A percentile compares a stretch with the other conserved stretches of the same genome.
phyloP scores from a whole-genome alignment of 2,797 vertebrate species.

The Euphonia xanthogaster region DNA sequence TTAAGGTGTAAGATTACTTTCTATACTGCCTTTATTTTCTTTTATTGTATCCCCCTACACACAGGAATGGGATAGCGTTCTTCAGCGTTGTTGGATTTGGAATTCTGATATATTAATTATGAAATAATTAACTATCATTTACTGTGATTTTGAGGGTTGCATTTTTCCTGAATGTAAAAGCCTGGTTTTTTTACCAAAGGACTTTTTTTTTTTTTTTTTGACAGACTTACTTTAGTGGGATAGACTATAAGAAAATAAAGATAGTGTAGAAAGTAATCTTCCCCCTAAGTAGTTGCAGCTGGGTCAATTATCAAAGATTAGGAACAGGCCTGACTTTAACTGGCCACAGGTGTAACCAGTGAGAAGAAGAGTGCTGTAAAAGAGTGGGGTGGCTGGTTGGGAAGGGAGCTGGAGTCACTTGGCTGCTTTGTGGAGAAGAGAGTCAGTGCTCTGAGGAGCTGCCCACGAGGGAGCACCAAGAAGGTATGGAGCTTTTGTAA shows the following conservation, averaged over 20 bases:
- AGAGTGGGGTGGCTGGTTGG: no score
- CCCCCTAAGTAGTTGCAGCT: no score
- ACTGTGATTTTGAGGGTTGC: neutral
- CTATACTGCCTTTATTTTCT: no score
- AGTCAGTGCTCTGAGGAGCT: neutral
- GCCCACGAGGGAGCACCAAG: neutral
- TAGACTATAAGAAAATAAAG: no score
- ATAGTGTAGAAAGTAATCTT: no score
- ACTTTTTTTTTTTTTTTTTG: neutral
- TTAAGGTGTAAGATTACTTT: no score
- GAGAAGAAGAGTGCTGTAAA: no score
- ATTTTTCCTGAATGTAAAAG: neutral
- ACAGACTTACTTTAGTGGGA: neutral
- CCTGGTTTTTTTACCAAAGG: neutral
- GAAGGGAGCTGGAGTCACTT: rapidly evolving
- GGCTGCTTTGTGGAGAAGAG: neutral
- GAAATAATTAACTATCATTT: neutral
- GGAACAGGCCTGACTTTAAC: no score
- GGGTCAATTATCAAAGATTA: no score
- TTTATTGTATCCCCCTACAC: neutral
- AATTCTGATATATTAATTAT: neutral
- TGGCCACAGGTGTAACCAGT: no score
- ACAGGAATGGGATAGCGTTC: neutral
- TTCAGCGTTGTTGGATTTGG: neutral
- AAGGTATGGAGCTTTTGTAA: neutral